These are phyloP conservation scores for Galleria mellonella DNA, from an alignment of 1,140 invertebrate genomes.

Conservation along the genomic window DNA sequence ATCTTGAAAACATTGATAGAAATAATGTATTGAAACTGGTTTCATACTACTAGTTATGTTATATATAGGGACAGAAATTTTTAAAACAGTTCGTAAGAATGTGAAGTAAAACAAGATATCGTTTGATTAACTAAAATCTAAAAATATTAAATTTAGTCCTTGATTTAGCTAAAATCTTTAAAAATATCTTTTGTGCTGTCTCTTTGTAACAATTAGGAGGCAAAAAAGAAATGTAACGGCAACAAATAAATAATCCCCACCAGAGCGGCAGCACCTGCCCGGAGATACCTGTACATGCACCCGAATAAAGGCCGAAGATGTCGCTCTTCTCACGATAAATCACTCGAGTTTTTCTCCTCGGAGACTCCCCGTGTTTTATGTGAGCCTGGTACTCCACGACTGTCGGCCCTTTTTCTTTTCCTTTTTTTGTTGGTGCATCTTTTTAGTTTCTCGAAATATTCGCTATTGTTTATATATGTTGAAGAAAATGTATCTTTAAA, in stretches of 20 bases:
- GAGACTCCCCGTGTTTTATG: constrained; percentile 56
- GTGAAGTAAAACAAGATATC: too few species aligned
- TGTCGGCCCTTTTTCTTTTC: constrained; percentile 32
- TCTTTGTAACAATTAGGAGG: too few species aligned
- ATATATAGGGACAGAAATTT: too few species aligned
- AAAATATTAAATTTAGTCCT: too few species aligned
- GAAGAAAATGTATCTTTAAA: neutral
- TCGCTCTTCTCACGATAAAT: constrained; percentile 68
- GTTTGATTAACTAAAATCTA: too few species aligned
- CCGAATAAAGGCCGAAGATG: constrained; percentile 47
- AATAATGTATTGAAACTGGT: too few species aligned
- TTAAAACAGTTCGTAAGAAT: too few species aligned
- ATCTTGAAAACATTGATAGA: too few species aligned
- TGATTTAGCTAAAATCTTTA: too few species aligned
- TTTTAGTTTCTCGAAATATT: too few species aligned
- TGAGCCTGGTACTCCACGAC: constrained; percentile 29
- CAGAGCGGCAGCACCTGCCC: constrained; percentile 39
- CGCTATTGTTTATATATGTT: neutral
- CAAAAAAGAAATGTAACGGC: neutral
- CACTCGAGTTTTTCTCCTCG: constrained; percentile 52
- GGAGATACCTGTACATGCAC: constrained; percentile 44
- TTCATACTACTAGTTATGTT: too few species aligned
- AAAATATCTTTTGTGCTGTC: too few species aligned
- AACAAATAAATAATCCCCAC: constrained; percentile 16
- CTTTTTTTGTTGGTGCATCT: constrained; percentile 16